phyloP scores from a whole-genome alignment of 2,113 vertebrate species.

The Tachuris rubrigastra region DNA sequence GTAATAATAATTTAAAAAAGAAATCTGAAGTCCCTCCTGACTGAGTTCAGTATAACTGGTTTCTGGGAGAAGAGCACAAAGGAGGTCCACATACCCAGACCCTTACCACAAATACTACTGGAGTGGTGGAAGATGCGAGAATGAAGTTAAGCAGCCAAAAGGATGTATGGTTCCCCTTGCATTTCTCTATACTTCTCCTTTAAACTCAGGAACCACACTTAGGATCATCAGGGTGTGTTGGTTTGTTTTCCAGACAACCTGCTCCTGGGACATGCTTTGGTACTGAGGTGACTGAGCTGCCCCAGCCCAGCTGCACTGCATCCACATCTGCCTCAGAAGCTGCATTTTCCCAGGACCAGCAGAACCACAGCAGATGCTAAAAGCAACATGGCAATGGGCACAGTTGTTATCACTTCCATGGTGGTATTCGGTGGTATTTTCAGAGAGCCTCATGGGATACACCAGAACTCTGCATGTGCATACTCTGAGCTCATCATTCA shows the following conservation, averaged over 20 bases:
- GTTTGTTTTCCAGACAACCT: background rate
- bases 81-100: background rate
- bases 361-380: background rate
- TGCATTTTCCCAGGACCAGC: background rate
- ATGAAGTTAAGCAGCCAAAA: background rate
- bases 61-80: background rate
- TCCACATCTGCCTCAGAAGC: background rate
- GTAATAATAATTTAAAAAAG: background rate
- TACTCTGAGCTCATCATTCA: background rate
- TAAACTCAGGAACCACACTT: background rate
- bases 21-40: background rate
- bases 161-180: accelerated
- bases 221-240: background rate
- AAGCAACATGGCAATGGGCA: accelerated
- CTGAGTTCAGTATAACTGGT: background rate
- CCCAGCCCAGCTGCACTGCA: background rate
- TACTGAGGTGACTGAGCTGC: accelerated
- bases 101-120: background rate
- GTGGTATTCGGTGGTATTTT: background rate
- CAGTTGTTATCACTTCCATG: background rate
- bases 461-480: background rate
- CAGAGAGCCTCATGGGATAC: background rate
- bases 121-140: background rate
- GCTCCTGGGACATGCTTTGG: accelerated
- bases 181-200: background rate